Conservation (phyloP, 1,140 invertebrate genomes). For the Dinothrombium tinctorium region DNA sequence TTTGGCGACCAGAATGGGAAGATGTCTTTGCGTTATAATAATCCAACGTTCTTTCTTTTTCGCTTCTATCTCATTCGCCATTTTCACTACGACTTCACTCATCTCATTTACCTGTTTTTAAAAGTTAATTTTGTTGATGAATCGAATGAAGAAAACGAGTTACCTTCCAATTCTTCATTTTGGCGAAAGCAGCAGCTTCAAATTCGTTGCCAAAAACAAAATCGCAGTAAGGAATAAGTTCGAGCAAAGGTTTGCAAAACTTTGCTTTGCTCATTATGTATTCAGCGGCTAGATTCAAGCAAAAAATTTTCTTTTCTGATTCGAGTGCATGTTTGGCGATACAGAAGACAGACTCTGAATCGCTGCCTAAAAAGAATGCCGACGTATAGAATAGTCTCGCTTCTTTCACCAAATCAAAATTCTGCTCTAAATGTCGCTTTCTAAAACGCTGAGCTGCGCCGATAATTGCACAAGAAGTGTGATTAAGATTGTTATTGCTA, state of each 20-base stretch:
- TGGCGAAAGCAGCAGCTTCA: constrained; percentile 20
- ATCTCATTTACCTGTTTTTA: constrained; percentile 5
- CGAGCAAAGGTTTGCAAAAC: constrained; percentile 59
- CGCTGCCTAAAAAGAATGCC: constrained; percentile 9
- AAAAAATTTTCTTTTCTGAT: constrained; percentile 6
- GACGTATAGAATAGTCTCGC: constrained; percentile 8
- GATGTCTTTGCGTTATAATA: constrained; percentile 70
- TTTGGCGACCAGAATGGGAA: constrained; percentile 49
- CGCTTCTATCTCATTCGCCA: constrained; percentile 16
- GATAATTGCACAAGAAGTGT: constrained; percentile 80
- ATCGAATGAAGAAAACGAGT: too few species aligned
- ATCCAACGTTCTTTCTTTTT: constrained; percentile 37
- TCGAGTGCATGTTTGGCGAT: constrained; percentile 6
- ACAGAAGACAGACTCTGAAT: constrained; percentile 1
- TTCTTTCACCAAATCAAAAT: constrained; percentile 3
- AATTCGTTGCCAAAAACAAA: constrained; percentile 87
- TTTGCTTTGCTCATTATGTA: constrained; percentile 75
- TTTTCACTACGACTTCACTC: constrained; percentile 52
- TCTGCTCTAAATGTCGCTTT: too few species aligned
- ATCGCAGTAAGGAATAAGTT: constrained; percentile 74
- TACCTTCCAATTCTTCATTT: constrained; percentile 6
- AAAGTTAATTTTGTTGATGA: too few species aligned
- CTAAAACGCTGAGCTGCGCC: constrained; percentile 85
- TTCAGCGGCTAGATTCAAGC: constrained; percentile 49
- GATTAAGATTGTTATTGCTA: constrained; percentile 39